Evolutionary conservation across 2,888 invertebrate genomes (phyloP), one percentile per base, ranked within the genome.

Genomic region (Strigamia transsilvanica): DNA sequence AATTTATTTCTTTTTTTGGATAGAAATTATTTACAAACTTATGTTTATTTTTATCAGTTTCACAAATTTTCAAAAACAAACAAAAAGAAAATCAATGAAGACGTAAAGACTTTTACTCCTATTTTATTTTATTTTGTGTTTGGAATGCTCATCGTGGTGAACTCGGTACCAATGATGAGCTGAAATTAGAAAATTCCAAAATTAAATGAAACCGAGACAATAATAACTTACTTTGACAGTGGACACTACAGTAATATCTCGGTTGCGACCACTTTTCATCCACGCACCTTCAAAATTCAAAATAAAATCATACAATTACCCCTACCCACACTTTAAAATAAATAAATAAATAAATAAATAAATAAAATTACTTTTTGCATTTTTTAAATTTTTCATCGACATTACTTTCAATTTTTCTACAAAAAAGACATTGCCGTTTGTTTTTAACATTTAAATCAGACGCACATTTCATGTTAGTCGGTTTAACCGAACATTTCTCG

Each of bases 191-290:
- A 27, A 32, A 32, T 15, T 4, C 2, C 23, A 73, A n/a, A 27
- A 27, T 27, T 27, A 27, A 27, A 18, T 2, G 2, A 56, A 6
- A 56, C n/a, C n/a, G 7, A 56, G 21, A 18, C 56, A 18, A 56
- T 18, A 13, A 42, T 51, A n/a, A n/a, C n/a, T n/a, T n/a, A 56
- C 73, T n/a, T 73, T 73, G 51, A 51, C 51, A 51, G 15, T 51
- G 3, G n/a, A 13, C 51, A 51, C n/a, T 18, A 10, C 51, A 51
- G 12, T 51, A 51, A 51, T 51, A 51, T 51, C 51, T 51, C 12
- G 51, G 51, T 18, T 51, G 51, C 18, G 51, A 0, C 51, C 13
- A 51, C 18, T 51, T 51, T 13, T 51, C 51, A 13, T 51, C 51
- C 12, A 51, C 51, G 6, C 51, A 51, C 51, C 51, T 27, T 51